Percentiles rank a stretch among this genome's conserved stretches.
Evolutionary conservation across 1,140 invertebrate genomes (phyloP).

Genomic region (Medauroidea extradentata): DNA sequence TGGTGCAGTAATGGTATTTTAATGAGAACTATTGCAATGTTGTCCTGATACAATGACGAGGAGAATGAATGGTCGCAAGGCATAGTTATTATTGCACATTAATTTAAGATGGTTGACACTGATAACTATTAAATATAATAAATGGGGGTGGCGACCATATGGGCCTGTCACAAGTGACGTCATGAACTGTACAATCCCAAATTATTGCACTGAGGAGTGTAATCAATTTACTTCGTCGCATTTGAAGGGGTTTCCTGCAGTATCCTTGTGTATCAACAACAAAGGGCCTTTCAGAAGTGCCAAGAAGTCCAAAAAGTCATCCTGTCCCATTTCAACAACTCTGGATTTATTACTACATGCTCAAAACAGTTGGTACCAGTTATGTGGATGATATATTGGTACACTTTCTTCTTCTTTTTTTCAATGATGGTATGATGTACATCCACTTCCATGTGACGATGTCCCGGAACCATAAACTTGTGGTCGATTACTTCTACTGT

Average conservation of each 20-base stretch:
- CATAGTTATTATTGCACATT: no score
- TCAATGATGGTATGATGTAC: slow-evolving; percentile 20
- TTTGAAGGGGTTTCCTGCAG: neutral
- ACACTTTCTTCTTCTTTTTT: slow-evolving; percentile 20
- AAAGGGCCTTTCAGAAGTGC: neutral
- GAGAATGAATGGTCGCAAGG: no score
- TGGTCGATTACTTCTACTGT: slow-evolving; percentile 4
- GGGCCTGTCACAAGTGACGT: no score
- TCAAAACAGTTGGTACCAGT: slow-evolving; percentile 3
- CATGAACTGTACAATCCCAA: no score
- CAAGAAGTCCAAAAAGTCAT: neutral
- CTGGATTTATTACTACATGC: neutral
- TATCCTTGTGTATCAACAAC: neutral
- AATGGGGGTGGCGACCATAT: no score
- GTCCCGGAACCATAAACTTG: slow-evolving; percentile 20
- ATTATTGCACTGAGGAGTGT: no score
- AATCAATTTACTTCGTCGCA: no score
- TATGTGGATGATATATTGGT: neutral
- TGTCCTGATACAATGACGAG: no score
- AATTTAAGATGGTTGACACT: no score
- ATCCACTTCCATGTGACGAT: slow-evolving; percentile 25
- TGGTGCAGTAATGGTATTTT: no score
- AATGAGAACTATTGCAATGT: no score
- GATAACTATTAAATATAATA: no score
- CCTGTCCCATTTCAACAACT: neutral